A percentile compares a stretch with the other conserved stretches of the same genome.
phyloP scores from a whole-genome alignment of 1,140 invertebrate genomes.

The Panulirus ornatus region DNA sequence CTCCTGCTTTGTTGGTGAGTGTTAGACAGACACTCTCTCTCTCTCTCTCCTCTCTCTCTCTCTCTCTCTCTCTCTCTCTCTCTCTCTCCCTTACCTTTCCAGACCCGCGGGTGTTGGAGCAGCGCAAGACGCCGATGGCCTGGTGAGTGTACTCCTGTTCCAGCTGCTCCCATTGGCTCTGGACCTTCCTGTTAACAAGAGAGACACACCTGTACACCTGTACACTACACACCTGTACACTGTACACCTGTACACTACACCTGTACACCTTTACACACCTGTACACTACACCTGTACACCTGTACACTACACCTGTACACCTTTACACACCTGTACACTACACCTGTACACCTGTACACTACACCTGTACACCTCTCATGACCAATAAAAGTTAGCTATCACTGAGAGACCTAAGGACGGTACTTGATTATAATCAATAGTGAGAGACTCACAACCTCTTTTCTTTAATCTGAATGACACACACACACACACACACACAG shows the following conservation, averaged over 20 bases:
- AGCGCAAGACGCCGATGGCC: slow-evolving; percentile 83
- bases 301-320: no score
- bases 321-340: not conserved
- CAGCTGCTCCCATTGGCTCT: slow-evolving; percentile 85
- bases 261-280: not conserved
- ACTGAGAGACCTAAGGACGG: no score
- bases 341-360: no score
- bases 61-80: not conserved
- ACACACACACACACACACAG: not conserved
- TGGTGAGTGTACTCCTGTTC: slow-evolving; percentile 85
- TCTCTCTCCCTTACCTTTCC: slow-evolving; percentile 82
- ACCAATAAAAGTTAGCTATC: not conserved
- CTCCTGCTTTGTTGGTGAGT: no score
- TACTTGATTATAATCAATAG: no score
- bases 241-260: not conserved
- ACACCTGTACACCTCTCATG: not conserved
- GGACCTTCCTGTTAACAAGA: slow-evolving; percentile 82
- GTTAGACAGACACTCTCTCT: no score
- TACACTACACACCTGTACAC: not conserved
- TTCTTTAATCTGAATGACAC: no score
- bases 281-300: no score
- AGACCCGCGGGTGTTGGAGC: slow-evolving; percentile 83
- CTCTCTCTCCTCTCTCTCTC: not conserved
- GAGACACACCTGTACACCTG: not conserved
- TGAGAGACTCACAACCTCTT: no score